Conservation (phyloP, 2,888 invertebrate species). For the Cephus nigrinus region DNA sequence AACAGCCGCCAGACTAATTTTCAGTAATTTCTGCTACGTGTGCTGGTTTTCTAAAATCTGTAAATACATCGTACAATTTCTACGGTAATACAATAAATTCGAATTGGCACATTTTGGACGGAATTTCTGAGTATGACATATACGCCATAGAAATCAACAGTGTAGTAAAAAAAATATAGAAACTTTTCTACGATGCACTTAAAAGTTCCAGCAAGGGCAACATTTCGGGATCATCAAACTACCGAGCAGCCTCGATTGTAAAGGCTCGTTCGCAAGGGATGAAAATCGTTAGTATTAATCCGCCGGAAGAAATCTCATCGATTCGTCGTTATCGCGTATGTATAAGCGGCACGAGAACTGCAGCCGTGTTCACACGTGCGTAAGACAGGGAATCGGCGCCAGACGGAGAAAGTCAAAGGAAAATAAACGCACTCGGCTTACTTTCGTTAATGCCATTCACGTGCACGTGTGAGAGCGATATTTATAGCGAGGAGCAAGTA, state of each 20-base stretch:
- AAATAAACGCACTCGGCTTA: conserved; percentile 1
- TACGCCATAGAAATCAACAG: not conserved
- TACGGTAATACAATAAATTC: too few relatives aligned
- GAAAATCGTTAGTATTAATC: not conserved
- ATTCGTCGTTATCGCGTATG: not conserved
- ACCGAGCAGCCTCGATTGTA: too few relatives aligned
- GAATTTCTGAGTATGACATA: too few relatives aligned
- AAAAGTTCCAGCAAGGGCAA: not conserved
- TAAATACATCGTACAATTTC: not conserved
- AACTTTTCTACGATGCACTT: not conserved
- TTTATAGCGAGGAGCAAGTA: not conserved
- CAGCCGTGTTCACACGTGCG: not conserved
- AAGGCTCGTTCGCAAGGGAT: not conserved
- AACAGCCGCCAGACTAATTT: not conserved
- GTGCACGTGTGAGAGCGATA: not conserved
- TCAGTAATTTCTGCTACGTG: not conserved
- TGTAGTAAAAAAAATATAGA: not conserved
- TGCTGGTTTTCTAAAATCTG: not conserved
- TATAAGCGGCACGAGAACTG: not conserved
- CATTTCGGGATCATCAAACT: too few relatives aligned
- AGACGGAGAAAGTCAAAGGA: conserved; percentile 5
- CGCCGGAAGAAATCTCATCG: not conserved
- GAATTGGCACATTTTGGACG: too few relatives aligned
- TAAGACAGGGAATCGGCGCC: conserved; percentile 1
- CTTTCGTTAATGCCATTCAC: not conserved